These are phyloP conservation scores for Etheostoma spectabile DNA, from an alignment of 2,113 vertebrate genomes.

Conservation along the genomic window DNA sequence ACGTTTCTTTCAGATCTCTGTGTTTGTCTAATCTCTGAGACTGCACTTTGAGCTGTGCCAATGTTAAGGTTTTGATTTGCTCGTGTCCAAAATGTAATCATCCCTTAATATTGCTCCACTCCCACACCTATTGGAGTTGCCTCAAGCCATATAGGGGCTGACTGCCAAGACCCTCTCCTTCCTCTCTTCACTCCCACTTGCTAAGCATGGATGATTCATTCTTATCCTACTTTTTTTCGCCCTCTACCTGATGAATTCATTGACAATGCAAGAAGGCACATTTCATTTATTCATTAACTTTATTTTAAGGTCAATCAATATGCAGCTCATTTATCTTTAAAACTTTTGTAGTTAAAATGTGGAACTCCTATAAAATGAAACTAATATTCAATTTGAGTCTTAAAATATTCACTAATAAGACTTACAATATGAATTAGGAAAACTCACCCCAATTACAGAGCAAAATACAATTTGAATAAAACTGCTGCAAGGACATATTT, in stretches of 20 bases:
- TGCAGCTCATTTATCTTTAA: conserved; percentile 36
- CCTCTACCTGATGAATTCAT: conserved; percentile 27
- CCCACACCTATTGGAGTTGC: conserved; percentile 47
- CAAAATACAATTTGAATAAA: conserved; percentile 78
- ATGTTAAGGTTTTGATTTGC: conserved; percentile 56
- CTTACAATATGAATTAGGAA: conserved; percentile 69
- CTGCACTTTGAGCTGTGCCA: conserved; percentile 38
- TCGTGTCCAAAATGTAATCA: conserved; percentile 60
- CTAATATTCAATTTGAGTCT: conserved; percentile 69
- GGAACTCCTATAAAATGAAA: conserved; percentile 49
- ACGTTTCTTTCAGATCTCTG: conserved; percentile 30
- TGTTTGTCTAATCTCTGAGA: conserved; percentile 28
- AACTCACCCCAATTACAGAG: conserved; percentile 74
- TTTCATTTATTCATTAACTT: conserved; percentile 19
- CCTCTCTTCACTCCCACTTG: conserved; percentile 36
- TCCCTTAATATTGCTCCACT: conserved; percentile 58
- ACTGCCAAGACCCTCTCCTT: conserved; percentile 55
- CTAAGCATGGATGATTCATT: conserved; percentile 41
- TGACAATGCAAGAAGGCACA: not conserved
- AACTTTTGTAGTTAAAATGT: conserved; percentile 28
- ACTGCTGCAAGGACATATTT: conserved; percentile 75
- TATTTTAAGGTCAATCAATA: conserved; percentile 11
- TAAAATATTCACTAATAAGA: conserved; percentile 72
- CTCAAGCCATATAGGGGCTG: conserved; percentile 42
- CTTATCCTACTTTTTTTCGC: conserved; percentile 12